phyloP scores from a whole-genome alignment of 2,888 invertebrate genomes.

The Euproctis similis region DNA sequence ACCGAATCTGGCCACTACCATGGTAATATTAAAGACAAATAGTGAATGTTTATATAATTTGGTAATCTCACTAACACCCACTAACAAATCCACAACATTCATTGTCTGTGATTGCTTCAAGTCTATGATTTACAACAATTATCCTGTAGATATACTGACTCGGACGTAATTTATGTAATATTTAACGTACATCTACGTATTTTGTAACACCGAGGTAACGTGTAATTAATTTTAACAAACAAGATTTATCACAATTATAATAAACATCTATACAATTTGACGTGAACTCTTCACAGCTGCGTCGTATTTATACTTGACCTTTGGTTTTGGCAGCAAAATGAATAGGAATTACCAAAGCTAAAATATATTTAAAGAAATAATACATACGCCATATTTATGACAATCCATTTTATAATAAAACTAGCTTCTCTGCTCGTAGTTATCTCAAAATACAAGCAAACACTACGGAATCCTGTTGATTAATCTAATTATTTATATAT shows the following conservation, averaged over 20 bases:
- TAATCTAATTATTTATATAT: too few species aligned
- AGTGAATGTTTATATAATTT: constrained; percentile 43
- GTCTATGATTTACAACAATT: constrained; percentile 60
- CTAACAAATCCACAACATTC: constrained; percentile 51
- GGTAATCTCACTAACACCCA: constrained; percentile 58
- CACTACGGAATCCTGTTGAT: too few species aligned
- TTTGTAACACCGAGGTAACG: constrained; percentile 18
- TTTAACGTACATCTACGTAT: constrained; percentile 24
- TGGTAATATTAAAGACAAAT: constrained; percentile 46
- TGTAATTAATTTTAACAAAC: constrained; percentile 44
- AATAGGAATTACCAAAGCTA: constrained; percentile 28
- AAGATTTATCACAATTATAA: constrained; percentile 63
- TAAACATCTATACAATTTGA: constrained; percentile 41
- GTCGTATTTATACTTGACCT: constrained; percentile 45
- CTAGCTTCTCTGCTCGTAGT: too few species aligned
- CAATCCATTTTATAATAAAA: too few species aligned
- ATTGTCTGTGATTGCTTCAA: constrained; percentile 52
- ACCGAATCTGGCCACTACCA: constrained; percentile 33
- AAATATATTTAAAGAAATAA: constrained; percentile 11
- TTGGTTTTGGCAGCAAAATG: constrained; percentile 28
- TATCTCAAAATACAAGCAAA: too few species aligned
- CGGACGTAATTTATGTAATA: constrained; percentile 56
- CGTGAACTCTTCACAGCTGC: constrained; percentile 27
- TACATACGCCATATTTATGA: too few species aligned
- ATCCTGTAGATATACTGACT: constrained; percentile 51